Conservation (phyloP, 2,888 invertebrate species). For the Lepeophtheirus nordmannii region DNA sequence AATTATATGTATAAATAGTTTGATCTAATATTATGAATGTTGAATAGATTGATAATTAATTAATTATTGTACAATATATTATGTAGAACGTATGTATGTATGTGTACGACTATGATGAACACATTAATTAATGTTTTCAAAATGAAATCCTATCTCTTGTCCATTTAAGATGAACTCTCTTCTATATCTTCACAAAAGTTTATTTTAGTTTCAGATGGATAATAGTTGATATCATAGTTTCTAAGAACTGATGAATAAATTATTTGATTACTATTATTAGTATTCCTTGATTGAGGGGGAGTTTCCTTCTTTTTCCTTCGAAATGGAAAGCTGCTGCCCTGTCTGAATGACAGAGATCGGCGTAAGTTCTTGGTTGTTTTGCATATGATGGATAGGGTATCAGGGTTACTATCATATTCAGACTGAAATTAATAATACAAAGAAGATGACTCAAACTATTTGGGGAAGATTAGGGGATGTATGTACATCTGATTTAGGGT, state of each 20-base stretch:
- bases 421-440: too few species aligned
- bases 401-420: too few species aligned
- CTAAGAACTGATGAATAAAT: background rate
- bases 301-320: background rate
- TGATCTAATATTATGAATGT: too few species aligned
- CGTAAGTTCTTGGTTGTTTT: background rate
- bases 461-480: too few species aligned
- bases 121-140: background rate
- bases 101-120: background rate
- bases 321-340: background rate
- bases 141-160: background rate
- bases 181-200: background rate
- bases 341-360: background rate
- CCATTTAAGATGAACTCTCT: background rate
- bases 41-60: too few species aligned
- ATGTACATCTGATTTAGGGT: too few species aligned
- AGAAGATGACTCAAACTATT: too few species aligned
- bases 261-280: background rate
- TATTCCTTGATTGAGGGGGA: background rate
- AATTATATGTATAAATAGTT: too few species aligned
- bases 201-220: background rate
- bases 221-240: slow-evolving; percentile 1
- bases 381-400: background rate
- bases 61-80: too few species aligned
- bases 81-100: too few species aligned